Evolutionary conservation across 2,888 invertebrate species (phyloP).

Genomic region (Nemotelus nigrinus): DNA sequence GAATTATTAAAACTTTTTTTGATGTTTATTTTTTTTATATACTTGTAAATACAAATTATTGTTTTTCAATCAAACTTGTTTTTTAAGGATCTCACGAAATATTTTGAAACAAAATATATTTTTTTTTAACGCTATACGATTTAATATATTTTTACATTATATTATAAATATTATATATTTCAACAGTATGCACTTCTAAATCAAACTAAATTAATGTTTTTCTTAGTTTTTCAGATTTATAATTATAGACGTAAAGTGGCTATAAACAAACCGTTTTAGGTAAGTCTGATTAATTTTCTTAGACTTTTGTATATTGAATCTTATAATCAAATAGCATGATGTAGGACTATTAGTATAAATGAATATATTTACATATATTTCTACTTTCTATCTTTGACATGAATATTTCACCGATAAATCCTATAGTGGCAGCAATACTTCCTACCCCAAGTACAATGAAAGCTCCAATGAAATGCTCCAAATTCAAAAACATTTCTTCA

Average conservation of each 20-base stretch:
- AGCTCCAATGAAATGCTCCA: conserved; percentile 44
- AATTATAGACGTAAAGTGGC: background rate
- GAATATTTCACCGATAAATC: conserved; percentile 30
- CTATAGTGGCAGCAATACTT: background rate
- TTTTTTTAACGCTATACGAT: too few relatives aligned
- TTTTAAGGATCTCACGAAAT: too few relatives aligned
- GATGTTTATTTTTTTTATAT: too few relatives aligned
- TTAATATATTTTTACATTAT: background rate
- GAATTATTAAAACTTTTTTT: too few relatives aligned
- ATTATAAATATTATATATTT: background rate
- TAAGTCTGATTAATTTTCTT: background rate
- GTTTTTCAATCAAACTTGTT: too few relatives aligned
- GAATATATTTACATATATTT: background rate
- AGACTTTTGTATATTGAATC: background rate
- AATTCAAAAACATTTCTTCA: conserved; percentile 5
- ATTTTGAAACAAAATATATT: too few relatives aligned
- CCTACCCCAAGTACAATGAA: conserved; percentile 44
- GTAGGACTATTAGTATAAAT: too few relatives aligned
- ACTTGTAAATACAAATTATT: too few relatives aligned
- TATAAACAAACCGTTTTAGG: conserved; percentile 3
- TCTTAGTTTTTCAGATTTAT: conserved; percentile 33
- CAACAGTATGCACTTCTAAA: background rate
- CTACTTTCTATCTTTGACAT: background rate
- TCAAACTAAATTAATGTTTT: conserved; percentile 6
- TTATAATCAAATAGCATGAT: too few relatives aligned